Base-by-base conservation (phyloP, 1,140 invertebrate species). In the Hypothenemus hampei region DNA sequence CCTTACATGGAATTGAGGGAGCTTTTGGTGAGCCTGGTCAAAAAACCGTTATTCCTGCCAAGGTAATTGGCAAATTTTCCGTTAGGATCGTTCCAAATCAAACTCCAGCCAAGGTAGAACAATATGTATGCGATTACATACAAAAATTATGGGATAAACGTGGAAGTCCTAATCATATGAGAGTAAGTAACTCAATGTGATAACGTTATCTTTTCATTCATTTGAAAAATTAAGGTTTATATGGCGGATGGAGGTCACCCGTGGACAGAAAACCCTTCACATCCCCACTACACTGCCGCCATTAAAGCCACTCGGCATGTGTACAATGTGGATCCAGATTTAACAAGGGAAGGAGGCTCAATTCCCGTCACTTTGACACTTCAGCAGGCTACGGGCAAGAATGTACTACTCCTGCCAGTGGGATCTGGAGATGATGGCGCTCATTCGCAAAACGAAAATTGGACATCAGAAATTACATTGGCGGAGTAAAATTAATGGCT, bases 371-470 rank as follows among this genome's bases (percentile, higher is more conserved):
- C 95, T 47, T 75, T 98, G 46, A 96, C 91, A 15, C 81, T 89
- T 64, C 83, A 95, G 74, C 84, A 93, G 72, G 80, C 89, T 2
- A 96, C 92, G 40, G 89, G 87, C 0, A 93, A 93, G 69, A 97
- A 92, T 77, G 92, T 97, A 20, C 78, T 98, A 55, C 75, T 98
- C 23, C 76, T 98, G 41, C 94, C 94, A 3, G 84, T 93, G 66
- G 96, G 96, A 40, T 82, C 85, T 59, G 86, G 85, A 51, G 95
- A 98, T 73, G 96, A 98, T 76, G 95, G 95, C 57, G 94, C 95
- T 52, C 96, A 99, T 77, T 96, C 93, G 1, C 96, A 98, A 74
- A 98, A 98, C 77, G 96, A 98, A 73, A 98, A 73, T 80, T 98
- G 59, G 86, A 97, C 75, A 76, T 88, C 48, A 76, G 78, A 43